Base-by-base conservation (phyloP, 2,113 vertebrate genomes). In the Holacanthus passer region DNA sequence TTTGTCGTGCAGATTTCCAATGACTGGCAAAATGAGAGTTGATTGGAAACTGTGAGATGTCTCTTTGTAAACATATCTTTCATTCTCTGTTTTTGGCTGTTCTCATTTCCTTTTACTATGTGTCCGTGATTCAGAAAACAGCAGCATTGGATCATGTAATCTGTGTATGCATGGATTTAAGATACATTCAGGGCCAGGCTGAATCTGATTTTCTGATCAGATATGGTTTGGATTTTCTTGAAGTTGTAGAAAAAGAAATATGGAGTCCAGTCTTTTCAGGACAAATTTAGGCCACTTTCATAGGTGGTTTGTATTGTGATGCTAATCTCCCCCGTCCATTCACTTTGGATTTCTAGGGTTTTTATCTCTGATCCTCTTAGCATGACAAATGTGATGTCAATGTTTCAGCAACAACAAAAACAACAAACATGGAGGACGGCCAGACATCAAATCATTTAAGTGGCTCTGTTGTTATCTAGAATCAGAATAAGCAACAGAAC, bases 281-380 rank as follows among this genome's bases (percentile, higher is more conserved):
- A 60, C 12, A 70, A 12, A 31, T 37, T 32, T 29, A 74, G 66
- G 55, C 12, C 63, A 37, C 35, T n/a, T 24, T 70, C 0, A 24
- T 50, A 19, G 70, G 70, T 39, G 79, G 27, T n/a, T 64, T 37
- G 24, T 20, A 62, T n/a, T 63, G 71, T 35, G 35, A 22, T 43
- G 17, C 9, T 72, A 82, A 83, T 45, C 55, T 41, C n/a, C 48
- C 10, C 16, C n/a, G 29, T 31, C 39, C 8, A 22, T 58, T 81
- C 73, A 22, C 24, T 66, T 29, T 60, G n/a, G 37, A 64, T 77
- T 88, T 83, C 9, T 2, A 71, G 73, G 72, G 63, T 58, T 43
- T n/a, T 84, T 81, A 73, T 74, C 77, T 29, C 14, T 1, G 17
- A 69, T 68, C 55, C 48, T 53, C 59, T 29, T 29, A 56, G 32